Evolutionary conservation across 2,113 vertebrate genomes (phyloP), one percentile per base, ranked within the genome.

Genomic region (Gymnogyps californianus): DNA sequence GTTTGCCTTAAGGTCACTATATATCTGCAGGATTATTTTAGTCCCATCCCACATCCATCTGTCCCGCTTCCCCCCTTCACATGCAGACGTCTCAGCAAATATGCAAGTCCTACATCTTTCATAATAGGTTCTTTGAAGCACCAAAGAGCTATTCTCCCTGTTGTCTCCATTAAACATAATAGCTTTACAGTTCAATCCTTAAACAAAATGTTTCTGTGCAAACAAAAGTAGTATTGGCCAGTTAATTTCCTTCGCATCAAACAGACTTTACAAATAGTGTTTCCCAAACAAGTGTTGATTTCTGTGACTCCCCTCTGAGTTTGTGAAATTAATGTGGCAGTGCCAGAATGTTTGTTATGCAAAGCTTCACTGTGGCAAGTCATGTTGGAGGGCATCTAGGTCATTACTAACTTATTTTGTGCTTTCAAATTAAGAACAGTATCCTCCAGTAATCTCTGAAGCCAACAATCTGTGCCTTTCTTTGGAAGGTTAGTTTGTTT

Each of bases 41-140:
- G 89, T 82, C 31, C 89, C 65, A 92, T 82, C 93, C 87, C 77
- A 91, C 42, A 93, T 51, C 82, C 88, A 95, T 87, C 87, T 95
- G 88, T 85, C 92, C 81, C 74, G 13, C 26, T 80, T 70, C 51
- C 46, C 44, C 38, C 15, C 42, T 93, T 81, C 77, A 51, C 59
- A 59, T 36, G 77, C 69, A 87, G 77, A 69, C 3, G 0, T 71
- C 67, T 87, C 65, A 67, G 84, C 49, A 80, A 90, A 84, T 42
- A 47, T 7, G 15, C 52, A 49, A 87, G 57, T 36, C 74, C 57
- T 92, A 40, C 25, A 46, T 89, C 77, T 78, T 93, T 70, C 0
- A 0, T 77, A 89, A 80, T 18, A 61, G 67, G 76, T 66, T 92
- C 76, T 54, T 55, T 51, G 72, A 91, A 94, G 93, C 59, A 90